Conservation (phyloP, 2,113 vertebrate species). For the Xenopus tropicalis region DNA sequence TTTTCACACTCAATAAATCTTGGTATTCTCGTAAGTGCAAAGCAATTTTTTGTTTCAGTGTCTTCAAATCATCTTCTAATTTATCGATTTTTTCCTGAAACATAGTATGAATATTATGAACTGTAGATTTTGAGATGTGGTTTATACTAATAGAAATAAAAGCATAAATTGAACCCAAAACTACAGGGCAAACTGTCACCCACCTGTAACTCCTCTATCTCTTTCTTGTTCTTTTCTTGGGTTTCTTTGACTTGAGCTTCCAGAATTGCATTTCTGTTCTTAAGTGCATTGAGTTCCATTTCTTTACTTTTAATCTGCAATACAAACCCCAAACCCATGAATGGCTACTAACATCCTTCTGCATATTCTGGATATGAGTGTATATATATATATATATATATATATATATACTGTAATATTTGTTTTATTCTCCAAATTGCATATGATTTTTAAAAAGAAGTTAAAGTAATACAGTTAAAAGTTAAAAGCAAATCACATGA, state of each 20-base stretch:
- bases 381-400: too few relatives aligned
- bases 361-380: too few relatives aligned
- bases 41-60: constrained; percentile 63
- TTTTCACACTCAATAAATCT: constrained; percentile 63
- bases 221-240: constrained; percentile 56
- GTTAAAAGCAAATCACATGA: too few relatives aligned
- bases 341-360: too few relatives aligned
- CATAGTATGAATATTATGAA: not conserved
- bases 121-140: not conserved
- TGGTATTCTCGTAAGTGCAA: constrained; percentile 69
- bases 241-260: constrained; percentile 60
- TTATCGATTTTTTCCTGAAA: constrained; percentile 56
- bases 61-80: constrained; percentile 60
- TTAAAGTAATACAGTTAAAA: too few relatives aligned
- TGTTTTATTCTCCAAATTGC: too few relatives aligned
- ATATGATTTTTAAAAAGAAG: too few relatives aligned
- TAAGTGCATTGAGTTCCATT: constrained; percentile 57
- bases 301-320: constrained; percentile 63
- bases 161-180: too few relatives aligned
- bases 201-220: constrained; percentile 57
- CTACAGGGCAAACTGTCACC: not conserved
- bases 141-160: too few relatives aligned
- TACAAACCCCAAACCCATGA: not conserved
- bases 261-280: constrained; percentile 59
- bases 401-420: too few relatives aligned